These are phyloP conservation scores for Antennarius striatus DNA, from an alignment of 2,113 vertebrate genomes.

Conservation along the genomic window DNA sequence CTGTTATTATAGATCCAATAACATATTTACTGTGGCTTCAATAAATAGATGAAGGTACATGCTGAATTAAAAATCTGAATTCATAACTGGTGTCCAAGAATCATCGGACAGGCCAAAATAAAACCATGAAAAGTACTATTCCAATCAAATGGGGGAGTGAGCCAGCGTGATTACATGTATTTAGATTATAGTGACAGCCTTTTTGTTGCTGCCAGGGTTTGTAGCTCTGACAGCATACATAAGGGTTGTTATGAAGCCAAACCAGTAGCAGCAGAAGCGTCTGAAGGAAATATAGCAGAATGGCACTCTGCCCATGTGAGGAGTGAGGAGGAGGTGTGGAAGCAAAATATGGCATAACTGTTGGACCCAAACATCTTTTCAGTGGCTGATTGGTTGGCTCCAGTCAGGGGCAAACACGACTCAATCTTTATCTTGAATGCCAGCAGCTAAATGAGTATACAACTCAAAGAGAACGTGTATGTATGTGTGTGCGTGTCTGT, in stretches of 20 bases:
- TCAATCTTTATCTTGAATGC: slow-evolving; percentile 75
- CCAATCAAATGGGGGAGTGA: slow-evolving; percentile 28
- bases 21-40: background rate
- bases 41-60: slow-evolving; percentile 8
- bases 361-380: slow-evolving; percentile 58
- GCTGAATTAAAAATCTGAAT: slow-evolving; percentile 33
- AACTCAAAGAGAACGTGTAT: slow-evolving; percentile 56
- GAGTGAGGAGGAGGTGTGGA: slow-evolving; percentile 50
- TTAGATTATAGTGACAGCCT: slow-evolving; percentile 46
- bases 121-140: slow-evolving; percentile 28
- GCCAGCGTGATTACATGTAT: slow-evolving; percentile 28
- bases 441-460: slow-evolving; percentile 72
- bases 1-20: too few species aligned
- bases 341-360: slow-evolving; percentile 55
- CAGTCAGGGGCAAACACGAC: slow-evolving; percentile 52
- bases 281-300: slow-evolving; percentile 51
- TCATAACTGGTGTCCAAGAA: slow-evolving; percentile 25
- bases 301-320: slow-evolving; percentile 44
- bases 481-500: slow-evolving; percentile 19
- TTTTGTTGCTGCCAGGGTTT: slow-evolving; percentile 43
- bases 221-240: slow-evolving; percentile 21
- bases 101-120: slow-evolving; percentile 22
- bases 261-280: slow-evolving; percentile 23
- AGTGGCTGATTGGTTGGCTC: slow-evolving; percentile 51
- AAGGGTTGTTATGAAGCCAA: slow-evolving; percentile 53